Percentiles rank a stretch among this genome's conserved stretches.
Evolutionary conservation across 2,797 vertebrate species (phyloP).

Genomic region (Cynopterus sphinx): DNA sequence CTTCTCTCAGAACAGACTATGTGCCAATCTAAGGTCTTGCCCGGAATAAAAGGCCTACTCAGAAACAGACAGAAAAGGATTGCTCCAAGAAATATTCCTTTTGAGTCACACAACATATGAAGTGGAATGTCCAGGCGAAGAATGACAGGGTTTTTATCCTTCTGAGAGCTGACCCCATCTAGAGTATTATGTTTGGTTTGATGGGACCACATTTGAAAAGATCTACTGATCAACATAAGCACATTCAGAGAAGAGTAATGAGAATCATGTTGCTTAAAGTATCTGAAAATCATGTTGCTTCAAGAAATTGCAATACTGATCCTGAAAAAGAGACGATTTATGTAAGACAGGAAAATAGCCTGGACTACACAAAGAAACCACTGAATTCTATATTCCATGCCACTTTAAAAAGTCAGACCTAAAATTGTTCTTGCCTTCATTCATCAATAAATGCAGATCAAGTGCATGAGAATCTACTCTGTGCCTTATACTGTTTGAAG

Average conservation of each 20-base stretch:
- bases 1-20: neutral
- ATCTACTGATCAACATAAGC: neutral
- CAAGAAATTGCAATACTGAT: neutral
- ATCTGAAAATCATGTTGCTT: neutral
- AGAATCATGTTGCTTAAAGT: neutral
- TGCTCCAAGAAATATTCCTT: neutral
- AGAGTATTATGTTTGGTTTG: neutral
- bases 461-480: neutral
- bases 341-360: neutral
- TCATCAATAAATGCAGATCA: neutral
- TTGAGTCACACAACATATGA: neutral
- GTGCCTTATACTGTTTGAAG: neutral
- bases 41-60: neutral
- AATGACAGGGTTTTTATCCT: neutral
- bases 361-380: neutral
- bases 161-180: neutral
- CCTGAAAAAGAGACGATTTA: neutral
- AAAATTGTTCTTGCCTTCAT: neutral
- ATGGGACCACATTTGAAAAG: neutral
- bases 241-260: neutral
- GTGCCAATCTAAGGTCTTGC: neutral
- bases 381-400: neutral
- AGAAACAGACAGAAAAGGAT: neutral
- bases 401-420: neutral
- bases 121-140: neutral